Evolutionary conservation across 23 tunicate genomes (phyloP).

Genomic region (Trididemnum clinides): DNA sequence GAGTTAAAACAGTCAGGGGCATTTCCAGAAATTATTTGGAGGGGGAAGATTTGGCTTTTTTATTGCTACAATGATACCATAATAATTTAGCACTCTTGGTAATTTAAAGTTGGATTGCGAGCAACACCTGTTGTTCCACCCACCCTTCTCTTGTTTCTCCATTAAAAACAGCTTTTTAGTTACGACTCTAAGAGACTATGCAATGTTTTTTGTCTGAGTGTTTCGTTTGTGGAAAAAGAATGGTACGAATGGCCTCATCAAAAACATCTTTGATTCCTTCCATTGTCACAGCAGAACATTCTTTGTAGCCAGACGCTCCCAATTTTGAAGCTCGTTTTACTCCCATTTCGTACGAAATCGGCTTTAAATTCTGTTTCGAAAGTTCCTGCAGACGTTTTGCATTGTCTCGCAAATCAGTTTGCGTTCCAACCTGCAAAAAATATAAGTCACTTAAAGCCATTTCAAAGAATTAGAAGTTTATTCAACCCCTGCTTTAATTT

Average conservation of each 20-base stretch:
- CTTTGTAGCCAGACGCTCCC: conserved; percentile 80
- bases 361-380: conserved; percentile 57
- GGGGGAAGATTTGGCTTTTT: too few species aligned
- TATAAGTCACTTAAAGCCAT: too few species aligned
- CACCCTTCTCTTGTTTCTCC: too few species aligned
- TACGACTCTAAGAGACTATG: not conserved
- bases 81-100: too few species aligned
- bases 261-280: conserved; percentile 90
- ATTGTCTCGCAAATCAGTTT: conserved; percentile 77
- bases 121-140: too few species aligned
- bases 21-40: too few species aligned
- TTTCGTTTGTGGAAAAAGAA: conserved; percentile 63
- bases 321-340: conserved; percentile 67
- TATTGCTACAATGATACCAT: too few species aligned
- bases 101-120: too few species aligned
- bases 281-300: conserved; percentile 92
- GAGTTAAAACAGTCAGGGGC: too few species aligned
- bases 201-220: not conserved
- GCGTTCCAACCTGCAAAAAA: conserved; percentile 91
- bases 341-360: conserved; percentile 69
- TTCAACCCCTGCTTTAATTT: too few species aligned
- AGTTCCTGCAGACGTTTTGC: conserved; percentile 68
- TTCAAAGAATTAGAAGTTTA: too few species aligned
- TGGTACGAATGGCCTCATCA: conserved; percentile 82
- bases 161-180: too few species aligned